Base-by-base conservation (phyloP, 2,113 vertebrate genomes). In the Empidonax traillii region DNA sequence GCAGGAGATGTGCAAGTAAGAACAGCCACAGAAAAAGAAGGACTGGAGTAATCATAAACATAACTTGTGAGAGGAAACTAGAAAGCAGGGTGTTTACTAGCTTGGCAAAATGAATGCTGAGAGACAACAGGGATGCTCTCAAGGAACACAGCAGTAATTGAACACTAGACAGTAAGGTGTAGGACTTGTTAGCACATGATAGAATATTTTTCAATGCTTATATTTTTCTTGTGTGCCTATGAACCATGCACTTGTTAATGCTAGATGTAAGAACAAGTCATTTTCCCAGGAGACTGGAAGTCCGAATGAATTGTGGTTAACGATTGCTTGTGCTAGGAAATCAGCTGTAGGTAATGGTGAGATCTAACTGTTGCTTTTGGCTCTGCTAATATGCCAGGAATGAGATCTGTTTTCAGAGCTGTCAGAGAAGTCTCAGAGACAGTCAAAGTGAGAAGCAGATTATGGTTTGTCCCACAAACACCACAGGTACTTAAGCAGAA, bases 351-450 rank as follows among this genome's bases (percentile, higher is more conserved):
- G 73, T 91, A 87, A 87, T 33, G 47, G 14, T 37, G 44, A 94
- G 80, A 68, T 92, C 39, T 91, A 81, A 77, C 84, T 73, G 65
- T 49, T 89, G 37, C 72, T 93, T 79, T 93, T 4, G 9, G 46
- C 62, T 85, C 71, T 91, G 81, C 47, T 89, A 73, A 78, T 85
- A 75, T 21, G 41, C 58, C 49, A 76, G 46, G 62, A 76, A 28
- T 53, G 28, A 73, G 66, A 85, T 94, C 63, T 93, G 67, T 79
- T 96, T 94, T 85, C 69, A 73, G 89, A 96, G 81, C 84, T 95
- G 87, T 82, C 89, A 93, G 46, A 89, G 81, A 49, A 91, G 46
- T 63, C 66, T 94, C 69, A 71, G 10, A 89, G 77, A 65, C 58
- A 69, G 94, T 71, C 49, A 85, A 80, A 89, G 58, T 79, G 81